phyloP scores from a whole-genome alignment of 2,888 invertebrate genomes.

The Galerucella calmariensis region DNA sequence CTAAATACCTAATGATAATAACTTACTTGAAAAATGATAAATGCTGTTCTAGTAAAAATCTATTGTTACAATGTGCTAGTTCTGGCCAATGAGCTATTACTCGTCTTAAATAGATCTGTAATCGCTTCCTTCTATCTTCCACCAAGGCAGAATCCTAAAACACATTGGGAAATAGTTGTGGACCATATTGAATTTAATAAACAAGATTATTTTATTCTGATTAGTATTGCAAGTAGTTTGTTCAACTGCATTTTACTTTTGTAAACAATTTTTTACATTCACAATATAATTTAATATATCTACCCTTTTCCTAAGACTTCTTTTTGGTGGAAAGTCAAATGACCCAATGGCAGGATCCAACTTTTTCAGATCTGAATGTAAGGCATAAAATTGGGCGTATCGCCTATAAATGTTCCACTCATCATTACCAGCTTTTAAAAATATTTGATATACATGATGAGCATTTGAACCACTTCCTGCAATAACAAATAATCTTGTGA shows the following conservation, averaged over 20 bases:
- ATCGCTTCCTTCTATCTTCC: conserved; percentile 83
- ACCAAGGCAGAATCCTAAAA: conserved; percentile 83
- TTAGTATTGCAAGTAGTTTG: too few species aligned
- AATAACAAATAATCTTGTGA: conserved; percentile 14
- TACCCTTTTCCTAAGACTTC: conserved; percentile 92
- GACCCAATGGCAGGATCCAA: conserved; percentile 81
- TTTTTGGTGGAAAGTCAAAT: conserved; percentile 95
- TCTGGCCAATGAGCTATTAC: conserved; percentile 84
- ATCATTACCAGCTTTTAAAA: conserved; percentile 81
- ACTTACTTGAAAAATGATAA: conserved; percentile 89
- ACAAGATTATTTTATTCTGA: too few species aligned
- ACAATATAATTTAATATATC: conserved; percentile 26
- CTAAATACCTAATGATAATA: not conserved
- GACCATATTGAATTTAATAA: too few species aligned
- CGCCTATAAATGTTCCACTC: conserved; percentile 97
- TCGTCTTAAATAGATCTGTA: conserved; percentile 89
- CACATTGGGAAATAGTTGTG: not conserved
- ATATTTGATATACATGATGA: conserved; percentile 91
- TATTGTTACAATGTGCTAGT: conserved; percentile 79
- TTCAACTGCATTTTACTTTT: too few species aligned
- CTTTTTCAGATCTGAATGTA: conserved; percentile 87
- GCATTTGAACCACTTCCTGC: conserved; percentile 75
- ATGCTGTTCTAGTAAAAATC: conserved; percentile 80
- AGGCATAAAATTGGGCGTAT: conserved; percentile 90
- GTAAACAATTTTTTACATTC: not conserved